Conservation (phyloP, 2,888 invertebrate species). For the Trachelus iudaicus region DNA sequence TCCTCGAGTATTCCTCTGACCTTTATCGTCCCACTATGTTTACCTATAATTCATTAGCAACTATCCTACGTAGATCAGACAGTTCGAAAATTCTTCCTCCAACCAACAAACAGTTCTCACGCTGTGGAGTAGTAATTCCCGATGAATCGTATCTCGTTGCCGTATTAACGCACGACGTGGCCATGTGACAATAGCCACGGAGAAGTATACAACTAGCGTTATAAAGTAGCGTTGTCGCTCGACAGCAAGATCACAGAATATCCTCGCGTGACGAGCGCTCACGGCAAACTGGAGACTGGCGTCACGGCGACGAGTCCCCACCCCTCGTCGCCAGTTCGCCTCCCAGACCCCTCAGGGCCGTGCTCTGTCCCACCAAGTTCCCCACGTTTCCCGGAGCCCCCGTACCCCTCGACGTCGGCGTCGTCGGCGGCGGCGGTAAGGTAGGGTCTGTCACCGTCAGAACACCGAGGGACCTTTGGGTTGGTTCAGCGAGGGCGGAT, state of each 20-base stretch:
- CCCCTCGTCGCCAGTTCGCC: conserved; percentile 28
- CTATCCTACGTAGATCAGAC: neutral
- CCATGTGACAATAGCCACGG: neutral
- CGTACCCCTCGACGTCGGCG: conserved; percentile 42
- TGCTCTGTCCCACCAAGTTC: conserved; percentile 60
- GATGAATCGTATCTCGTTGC: neutral
- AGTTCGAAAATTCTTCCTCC: neutral
- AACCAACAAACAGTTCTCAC: neutral
- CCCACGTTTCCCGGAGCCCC: conserved; percentile 66
- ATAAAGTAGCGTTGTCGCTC: conserved; percentile 30
- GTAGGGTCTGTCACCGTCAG: conserved; percentile 65
- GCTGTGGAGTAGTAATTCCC: neutral
- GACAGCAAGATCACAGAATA: conserved; percentile 66
- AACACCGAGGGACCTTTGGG: conserved; percentile 66
- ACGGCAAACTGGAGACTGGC: conserved; percentile 78
- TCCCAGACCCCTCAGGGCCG: conserved; percentile 45
- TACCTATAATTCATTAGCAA: neutral
- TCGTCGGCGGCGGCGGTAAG: conserved; percentile 46
- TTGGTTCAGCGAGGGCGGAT: conserved; percentile 69
- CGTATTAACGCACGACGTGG: neutral
- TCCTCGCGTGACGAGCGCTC: conserved; percentile 83
- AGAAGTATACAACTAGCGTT: neutral
- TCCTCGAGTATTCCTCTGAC: neutral
- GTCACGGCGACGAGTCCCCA: conserved; percentile 59
- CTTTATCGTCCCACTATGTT: neutral